Evolutionary conservation across 2,113 vertebrate genomes (phyloP), one percentile per base, ranked within the genome.

Genomic region (Vulpes lagopus): DNA sequence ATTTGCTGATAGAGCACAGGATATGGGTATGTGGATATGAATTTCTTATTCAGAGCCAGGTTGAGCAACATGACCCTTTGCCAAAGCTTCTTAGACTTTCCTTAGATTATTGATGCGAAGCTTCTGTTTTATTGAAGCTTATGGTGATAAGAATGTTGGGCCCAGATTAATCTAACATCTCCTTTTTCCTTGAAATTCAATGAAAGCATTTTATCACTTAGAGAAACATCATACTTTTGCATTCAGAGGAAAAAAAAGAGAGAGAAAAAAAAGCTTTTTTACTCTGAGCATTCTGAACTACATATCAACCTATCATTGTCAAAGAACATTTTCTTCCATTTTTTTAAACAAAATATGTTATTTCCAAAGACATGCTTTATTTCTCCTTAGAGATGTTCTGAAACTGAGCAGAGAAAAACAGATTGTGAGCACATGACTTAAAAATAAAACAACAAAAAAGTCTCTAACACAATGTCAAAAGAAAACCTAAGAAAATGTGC

Each of bases 351-450:
- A 89, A 88, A 82, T 94, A 96, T 49, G 80, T 96, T 97, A 95
- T 94, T 97, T 94, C 11, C 2, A 20, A 94, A 97, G 84, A 93
- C 60, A 97, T 86, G 35, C 57, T 96, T 91, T 55, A 35, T 97
- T 97, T 97, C 96, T 89, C 79, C 96, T 97, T 97, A 84, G 65
- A 96, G 89, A 97, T 91, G 67, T 96, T 97, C 60, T 97, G 92
- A 96, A 98, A 76, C 71, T 86, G 97, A 95, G 73, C 8, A 95
- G 89, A 95, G 74, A 95, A 92, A 92, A 95, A 65, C 2, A 71
- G 0, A 51, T 89, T 97, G 95, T 94, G 96, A 79, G 82, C 8
- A 1, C 94, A 90, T 94, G 86, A 85, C 88, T 97, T 93, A 95
- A 90, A 98, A 95, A 93, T 95, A 79, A 95, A 94, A 93, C 43